Evolutionary conservation across 2,888 invertebrate species (phyloP).

Genomic region (Noctuana brunneofusca): DNA sequence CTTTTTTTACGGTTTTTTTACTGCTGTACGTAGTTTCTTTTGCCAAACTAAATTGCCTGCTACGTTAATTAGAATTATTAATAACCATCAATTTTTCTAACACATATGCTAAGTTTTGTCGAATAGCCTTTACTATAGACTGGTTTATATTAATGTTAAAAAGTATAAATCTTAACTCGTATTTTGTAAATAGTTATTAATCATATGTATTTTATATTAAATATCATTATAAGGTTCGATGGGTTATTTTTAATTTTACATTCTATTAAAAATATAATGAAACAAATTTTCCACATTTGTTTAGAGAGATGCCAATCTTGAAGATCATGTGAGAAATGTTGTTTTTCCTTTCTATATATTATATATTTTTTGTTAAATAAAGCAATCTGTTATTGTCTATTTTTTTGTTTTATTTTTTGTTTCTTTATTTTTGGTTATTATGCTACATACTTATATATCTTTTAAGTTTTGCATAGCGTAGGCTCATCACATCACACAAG

Average conservation of each 20-base stretch:
- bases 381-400: constrained; percentile 82
- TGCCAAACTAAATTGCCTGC: constrained; percentile 71
- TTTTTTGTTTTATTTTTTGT: constrained; percentile 72
- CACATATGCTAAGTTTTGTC: constrained; percentile 78
- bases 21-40: constrained; percentile 40
- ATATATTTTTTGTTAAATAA: constrained; percentile 84
- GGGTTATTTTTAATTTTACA: constrained; percentile 82
- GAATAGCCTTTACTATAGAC: constrained; percentile 83
- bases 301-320: constrained; percentile 51
- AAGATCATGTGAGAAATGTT: constrained; percentile 71
- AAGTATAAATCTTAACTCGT: constrained; percentile 79
- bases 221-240: constrained; percentile 78
- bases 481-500: constrained; percentile 39
- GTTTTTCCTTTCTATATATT: constrained; percentile 79
- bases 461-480: constrained; percentile 38
- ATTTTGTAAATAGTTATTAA: constrained; percentile 82
- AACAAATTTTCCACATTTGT: constrained; percentile 72
- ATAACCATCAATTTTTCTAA: constrained; percentile 72
- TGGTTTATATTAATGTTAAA: constrained; percentile 80
- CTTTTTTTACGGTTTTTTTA: constrained; percentile 38
- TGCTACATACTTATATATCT: constrained; percentile 41
- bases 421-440: constrained; percentile 42
- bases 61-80: constrained; percentile 59
- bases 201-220: constrained; percentile 82
- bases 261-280: constrained; percentile 68